Conservation (phyloP, 2,113 vertebrate species). For the Phocoena sinus region DNA sequence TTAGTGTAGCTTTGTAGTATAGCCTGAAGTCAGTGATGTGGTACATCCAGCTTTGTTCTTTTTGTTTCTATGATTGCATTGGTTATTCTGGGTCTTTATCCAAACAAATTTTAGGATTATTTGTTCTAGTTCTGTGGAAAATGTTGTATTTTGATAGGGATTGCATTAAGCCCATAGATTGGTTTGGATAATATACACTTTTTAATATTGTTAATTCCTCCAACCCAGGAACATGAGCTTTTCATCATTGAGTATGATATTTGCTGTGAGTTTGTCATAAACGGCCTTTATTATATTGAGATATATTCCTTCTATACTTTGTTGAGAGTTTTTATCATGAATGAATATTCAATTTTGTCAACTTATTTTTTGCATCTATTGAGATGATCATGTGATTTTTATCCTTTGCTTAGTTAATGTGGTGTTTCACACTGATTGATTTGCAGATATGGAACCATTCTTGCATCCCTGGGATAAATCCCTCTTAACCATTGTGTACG, state of each 20-base stretch:
- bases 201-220: background rate
- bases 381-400: background rate
- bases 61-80: background rate
- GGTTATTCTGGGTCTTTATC: background rate
- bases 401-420: background rate
- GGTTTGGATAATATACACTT: background rate
- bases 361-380: background rate
- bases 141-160: background rate
- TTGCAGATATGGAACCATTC: background rate
- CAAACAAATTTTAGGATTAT: background rate
- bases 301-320: background rate
- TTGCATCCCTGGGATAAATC: background rate
- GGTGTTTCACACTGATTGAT: background rate
- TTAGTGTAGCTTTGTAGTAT: background rate
- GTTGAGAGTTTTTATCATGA: background rate
- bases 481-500: background rate
- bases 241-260: background rate
- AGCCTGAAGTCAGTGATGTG: background rate
- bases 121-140: background rate
- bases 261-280: background rate
- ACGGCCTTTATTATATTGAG: background rate
- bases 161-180: background rate
- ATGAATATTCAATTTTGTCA: background rate
- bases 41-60: background rate
- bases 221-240: background rate